phyloP scores from a whole-genome alignment of 2,888 invertebrate genomes.

The Harmothoe impar region DNA sequence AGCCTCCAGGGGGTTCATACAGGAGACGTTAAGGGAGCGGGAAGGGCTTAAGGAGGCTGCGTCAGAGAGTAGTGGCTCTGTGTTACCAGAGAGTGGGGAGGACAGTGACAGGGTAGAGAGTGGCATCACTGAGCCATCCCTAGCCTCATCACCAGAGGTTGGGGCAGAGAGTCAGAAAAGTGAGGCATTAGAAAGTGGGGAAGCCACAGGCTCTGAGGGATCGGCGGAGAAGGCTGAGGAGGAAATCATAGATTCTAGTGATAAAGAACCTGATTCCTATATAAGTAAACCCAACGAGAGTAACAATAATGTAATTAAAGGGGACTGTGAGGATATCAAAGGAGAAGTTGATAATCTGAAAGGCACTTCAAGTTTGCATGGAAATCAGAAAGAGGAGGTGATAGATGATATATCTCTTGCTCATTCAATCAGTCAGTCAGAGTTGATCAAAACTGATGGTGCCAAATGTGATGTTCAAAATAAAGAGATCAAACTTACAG shows the following conservation, averaged over 20 bases:
- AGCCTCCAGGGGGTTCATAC: not conserved
- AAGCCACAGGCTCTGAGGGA: not conserved
- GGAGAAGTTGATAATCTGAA: not conserved
- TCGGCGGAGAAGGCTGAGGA: not conserved
- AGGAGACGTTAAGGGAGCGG: not conserved
- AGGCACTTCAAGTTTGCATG: not conserved
- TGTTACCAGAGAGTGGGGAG: not conserved
- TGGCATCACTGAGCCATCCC: not conserved
- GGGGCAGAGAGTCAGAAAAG: not conserved
- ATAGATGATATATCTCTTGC: not conserved
- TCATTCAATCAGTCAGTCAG: not conserved
- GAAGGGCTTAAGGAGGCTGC: not conserved
- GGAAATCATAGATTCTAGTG: not conserved
- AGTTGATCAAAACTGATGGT: not conserved
- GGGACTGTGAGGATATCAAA: not conserved
- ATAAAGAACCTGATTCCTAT: not conserved
- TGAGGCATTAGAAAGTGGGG: not conserved
- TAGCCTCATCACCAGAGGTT: not conserved
- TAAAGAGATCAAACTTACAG: not conserved
- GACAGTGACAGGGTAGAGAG: not conserved
- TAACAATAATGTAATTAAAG: slow-evolving; percentile 34
- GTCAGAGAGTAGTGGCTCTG: not conserved
- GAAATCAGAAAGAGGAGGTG: not conserved
- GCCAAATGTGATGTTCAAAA: not conserved
- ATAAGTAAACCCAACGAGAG: not conserved